Percentiles rank a stretch among this genome's conserved stretches.
phyloP scores from a whole-genome alignment of 2,888 invertebrate genomes.

The Plagiodera versicolora region DNA sequence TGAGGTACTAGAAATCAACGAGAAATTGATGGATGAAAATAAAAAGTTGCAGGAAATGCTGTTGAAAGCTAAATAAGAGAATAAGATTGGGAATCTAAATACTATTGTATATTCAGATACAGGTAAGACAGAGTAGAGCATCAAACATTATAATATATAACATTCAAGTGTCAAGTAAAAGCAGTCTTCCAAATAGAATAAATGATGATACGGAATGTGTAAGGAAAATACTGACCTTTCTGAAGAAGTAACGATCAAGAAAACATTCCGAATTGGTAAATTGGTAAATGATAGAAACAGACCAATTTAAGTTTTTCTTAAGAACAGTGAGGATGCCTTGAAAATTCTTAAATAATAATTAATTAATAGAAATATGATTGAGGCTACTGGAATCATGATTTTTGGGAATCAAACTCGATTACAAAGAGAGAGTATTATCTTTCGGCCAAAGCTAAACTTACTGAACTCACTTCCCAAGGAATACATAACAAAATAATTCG shows the following conservation, averaged over 20 bases:
- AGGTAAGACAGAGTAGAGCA: conserved; percentile 1
- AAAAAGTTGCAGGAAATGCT: background rate
- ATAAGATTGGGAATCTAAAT: background rate
- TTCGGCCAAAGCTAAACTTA: background rate
- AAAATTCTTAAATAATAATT: background rate
- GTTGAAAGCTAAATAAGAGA: background rate
- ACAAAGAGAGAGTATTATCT: conserved; percentile 1
- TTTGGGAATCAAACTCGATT: conserved; percentile 7
- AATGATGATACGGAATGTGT: conserved; percentile 4
- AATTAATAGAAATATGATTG: background rate
- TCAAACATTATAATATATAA: conserved; percentile 2
- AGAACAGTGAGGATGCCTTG: background rate
- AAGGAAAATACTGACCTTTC: background rate
- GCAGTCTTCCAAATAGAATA: background rate
- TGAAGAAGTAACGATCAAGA: background rate
- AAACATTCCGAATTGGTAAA: conserved; percentile 4
- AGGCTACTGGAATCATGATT: background rate
- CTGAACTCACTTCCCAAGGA: background rate
- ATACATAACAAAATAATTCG: conserved; percentile 1
- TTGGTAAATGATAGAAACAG: background rate
- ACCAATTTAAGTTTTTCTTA: background rate
- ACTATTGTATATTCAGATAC: background rate
- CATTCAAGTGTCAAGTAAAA: conserved; percentile 1
- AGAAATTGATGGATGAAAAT: background rate
- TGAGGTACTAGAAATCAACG: conserved; percentile 1